Percentiles rank a stretch among this genome's conserved stretches.
phyloP scores from a whole-genome alignment of 2,797 vertebrate species.

The Lepilemur septentrionalis region DNA sequence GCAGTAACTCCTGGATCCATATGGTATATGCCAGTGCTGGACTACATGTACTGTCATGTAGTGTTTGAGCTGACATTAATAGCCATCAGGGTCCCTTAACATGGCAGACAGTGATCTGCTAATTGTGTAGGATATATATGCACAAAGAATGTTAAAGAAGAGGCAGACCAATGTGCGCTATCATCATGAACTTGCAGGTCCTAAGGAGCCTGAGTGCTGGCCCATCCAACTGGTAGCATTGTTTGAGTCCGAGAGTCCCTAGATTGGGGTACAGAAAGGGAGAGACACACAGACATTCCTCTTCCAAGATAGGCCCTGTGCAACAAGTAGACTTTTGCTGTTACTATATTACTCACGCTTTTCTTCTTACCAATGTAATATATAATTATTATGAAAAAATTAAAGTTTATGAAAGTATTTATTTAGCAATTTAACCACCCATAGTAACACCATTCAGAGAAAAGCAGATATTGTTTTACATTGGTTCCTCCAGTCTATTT shows the following conservation, averaged over 20 bases:
- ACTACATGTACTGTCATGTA: not conserved
- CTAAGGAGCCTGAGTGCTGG: not conserved
- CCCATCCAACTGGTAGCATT: not conserved
- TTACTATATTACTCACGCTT: not conserved
- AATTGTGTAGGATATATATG: accelerated
- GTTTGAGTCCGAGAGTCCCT: too few species aligned
- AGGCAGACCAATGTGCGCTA: accelerated
- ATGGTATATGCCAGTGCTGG: not conserved
- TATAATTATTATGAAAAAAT: not conserved
- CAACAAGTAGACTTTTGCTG: not conserved
- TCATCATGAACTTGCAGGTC: too few species aligned
- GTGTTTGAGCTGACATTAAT: not conserved
- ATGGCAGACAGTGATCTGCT: not conserved
- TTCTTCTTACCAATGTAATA: not conserved
- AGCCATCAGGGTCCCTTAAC: not conserved
- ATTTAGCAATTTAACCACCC: not conserved
- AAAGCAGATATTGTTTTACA: not conserved
- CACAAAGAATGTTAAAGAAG: not conserved
- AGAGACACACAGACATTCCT: too few species aligned
- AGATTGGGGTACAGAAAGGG: not conserved
- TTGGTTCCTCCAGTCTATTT: not conserved
- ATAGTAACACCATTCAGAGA: not conserved
- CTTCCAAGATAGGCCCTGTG: not conserved
- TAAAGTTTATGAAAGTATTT: not conserved
- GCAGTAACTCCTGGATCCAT: not conserved